These are phyloP conservation scores for Ariolimax columbianus DNA, from an alignment of 2,888 invertebrate species.

Conservation along the genomic window DNA sequence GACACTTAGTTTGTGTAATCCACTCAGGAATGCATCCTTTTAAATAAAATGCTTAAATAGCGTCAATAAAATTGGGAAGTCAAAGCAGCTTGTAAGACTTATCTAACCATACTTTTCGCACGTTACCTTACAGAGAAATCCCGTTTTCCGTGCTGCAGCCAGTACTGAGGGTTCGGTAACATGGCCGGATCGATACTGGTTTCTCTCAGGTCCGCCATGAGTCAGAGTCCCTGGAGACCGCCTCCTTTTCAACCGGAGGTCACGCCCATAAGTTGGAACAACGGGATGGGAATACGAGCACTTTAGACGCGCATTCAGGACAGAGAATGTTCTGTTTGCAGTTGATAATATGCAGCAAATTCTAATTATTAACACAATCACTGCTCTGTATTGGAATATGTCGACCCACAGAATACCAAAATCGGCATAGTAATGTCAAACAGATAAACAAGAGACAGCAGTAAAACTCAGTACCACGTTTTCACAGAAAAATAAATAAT, in stretches of 20 bases:
- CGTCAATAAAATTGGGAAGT: too few relatives aligned
- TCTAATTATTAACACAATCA: neutral
- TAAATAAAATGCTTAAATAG: too few relatives aligned
- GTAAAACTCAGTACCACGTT: too few relatives aligned
- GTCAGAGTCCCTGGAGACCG: conserved; percentile 49
- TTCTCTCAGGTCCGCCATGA: conserved; percentile 37
- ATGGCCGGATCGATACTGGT: conserved; percentile 36
- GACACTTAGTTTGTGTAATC: too few relatives aligned
- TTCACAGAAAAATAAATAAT: too few relatives aligned
- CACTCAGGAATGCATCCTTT: too few relatives aligned
- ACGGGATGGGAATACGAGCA: neutral
- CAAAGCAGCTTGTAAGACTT: neutral
- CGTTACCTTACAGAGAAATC: too few relatives aligned
- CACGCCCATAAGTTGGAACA: conserved; percentile 45
- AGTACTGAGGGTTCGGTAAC: conserved; percentile 14
- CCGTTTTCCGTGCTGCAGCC: neutral
- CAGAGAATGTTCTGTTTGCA: neutral
- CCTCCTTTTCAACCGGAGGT: conserved; percentile 40
- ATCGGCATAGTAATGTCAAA: too few relatives aligned
- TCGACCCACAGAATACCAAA: too few relatives aligned
- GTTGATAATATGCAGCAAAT: neutral
- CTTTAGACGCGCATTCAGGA: neutral
- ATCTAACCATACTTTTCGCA: neutral
- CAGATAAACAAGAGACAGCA: too few relatives aligned
- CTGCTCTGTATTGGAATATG: too few relatives aligned